Base-by-base conservation (phyloP, 2,113 vertebrate genomes). In the Entomyzon cyanotis region DNA sequence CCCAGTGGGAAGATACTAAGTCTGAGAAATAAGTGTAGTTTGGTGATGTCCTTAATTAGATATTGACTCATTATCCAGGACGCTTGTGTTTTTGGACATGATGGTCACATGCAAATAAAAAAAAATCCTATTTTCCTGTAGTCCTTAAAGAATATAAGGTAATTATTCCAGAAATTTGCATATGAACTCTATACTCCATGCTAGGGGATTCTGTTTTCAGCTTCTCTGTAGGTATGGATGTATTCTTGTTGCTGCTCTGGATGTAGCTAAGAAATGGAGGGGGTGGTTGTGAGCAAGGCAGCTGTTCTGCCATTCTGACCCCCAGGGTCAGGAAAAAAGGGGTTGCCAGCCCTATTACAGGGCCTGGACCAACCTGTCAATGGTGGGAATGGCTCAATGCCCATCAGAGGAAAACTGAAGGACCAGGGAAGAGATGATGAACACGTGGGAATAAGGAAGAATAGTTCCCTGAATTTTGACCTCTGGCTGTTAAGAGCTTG, bases 1-100 rank as follows among this genome's bases (percentile, higher is more conserved):
- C 96, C 96, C 95, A 89, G 93, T 92, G 95, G 96, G 95, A 94
- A 97, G 94, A 95, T 93, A 89, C 83, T 87, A 94, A 93, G 73
- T 96, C 95, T 90, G 90, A 94, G 92, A 96, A 96, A 95, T 95
- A 97, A 94, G 96, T 89, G 80, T 93, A 96, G 94, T 96, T 97
- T 94, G 93, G 96, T 96, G 88, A 78, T 97, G 94, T 87, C 83
- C 88, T 94, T 95, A 96, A 96, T 96, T 95, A 95, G 92, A 93
- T 97, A 96, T 94, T 94, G 94, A 97, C 94, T 95, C 85, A 92
- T 96, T 97, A 96, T 84, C 85, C 86, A 94, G 80, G 92, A 82
- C 0, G 0, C 47, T 89, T 73, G 41, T 90, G 73, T 0, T 90
- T 95, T 96, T 64, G 52, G 95, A 90, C 44, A 71, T 0, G 5